Evolutionary conservation across 2,888 invertebrate species (phyloP), one percentile per base, ranked within the genome.

Genomic region (Alsophila aescularia): DNA sequence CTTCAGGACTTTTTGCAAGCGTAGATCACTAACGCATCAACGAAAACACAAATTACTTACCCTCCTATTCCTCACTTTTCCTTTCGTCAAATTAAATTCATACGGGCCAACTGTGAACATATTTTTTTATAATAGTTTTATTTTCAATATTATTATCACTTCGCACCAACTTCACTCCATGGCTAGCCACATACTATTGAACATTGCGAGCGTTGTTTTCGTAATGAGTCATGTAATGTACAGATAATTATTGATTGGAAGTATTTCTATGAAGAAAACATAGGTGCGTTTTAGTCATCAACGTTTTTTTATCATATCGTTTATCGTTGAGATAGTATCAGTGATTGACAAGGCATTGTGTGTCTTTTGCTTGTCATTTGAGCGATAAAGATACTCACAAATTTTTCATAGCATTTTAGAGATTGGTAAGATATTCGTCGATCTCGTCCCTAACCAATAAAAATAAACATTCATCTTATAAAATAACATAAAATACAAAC

Each of bases 221-320:
- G 39, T 53, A 45, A 48, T 64, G 60, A 64, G 31, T 64, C 65
- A 63, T 53, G 45, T 53, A 60, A 62, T 53, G 57, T 39, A 37
- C 16, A 57, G 57, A 64, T 60, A 56, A 65, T 58, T 47, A 58
- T 61, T 60, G 49, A 43, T 51, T 8, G 2, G 13, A 3, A 13
- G 48, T 45, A 34, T 37, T 61, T 57, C 51, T 52, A 51, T 47
- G 61, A 52, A 60, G 51, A 48, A 59, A 18, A 14, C n/a, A 27
- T 35, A 49, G 24, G 24, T 51, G 58, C 57, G 56, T 54, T 60
- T 60, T 54, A 56, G 54, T 61, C 54, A 61, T 55, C 34, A 34
- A 34, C 47, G 35, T 51, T 53, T 18, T 56, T 52, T 56, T 62
- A 56, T 60, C 44, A 31, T 40, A 16, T 35, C 37, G 12, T 35